Conservation (phyloP, 2,888 invertebrate species). For the Exocentrus adspersus region DNA sequence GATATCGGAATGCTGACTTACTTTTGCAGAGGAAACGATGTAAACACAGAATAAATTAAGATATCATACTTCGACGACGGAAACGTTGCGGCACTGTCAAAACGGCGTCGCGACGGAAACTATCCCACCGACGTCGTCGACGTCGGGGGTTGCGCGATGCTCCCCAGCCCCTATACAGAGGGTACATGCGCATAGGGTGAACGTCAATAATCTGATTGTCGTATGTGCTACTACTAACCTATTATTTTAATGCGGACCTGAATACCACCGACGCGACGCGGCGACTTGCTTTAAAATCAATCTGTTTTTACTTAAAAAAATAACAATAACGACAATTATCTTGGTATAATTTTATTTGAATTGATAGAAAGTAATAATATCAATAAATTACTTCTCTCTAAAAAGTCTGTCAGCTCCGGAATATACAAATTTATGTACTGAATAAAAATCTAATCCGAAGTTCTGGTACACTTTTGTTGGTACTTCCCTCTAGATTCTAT, state of each 20-base stretch:
- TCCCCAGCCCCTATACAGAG: slow-evolving; percentile 23
- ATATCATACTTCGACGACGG: slow-evolving; percentile 20
- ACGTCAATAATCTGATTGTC: slow-evolving; percentile 49
- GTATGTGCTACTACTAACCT: slow-evolving; percentile 44
- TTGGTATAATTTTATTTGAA: no score
- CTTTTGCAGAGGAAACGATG: slow-evolving; percentile 14
- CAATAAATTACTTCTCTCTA: no score
- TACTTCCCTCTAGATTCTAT: no score
- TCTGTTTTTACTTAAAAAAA: no score
- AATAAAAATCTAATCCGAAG: no score
- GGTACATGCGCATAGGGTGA: slow-evolving; percentile 40
- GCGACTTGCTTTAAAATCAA: no score
- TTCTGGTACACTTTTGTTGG: no score
- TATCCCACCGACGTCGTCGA: slow-evolving; percentile 14
- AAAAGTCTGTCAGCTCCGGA: no score
- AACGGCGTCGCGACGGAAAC: slow-evolving; percentile 27
- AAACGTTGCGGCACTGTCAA: slow-evolving; percentile 25
- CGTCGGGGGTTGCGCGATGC: slow-evolving; percentile 18
- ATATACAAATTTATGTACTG: no score
- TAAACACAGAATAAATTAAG: slow-evolving; percentile 24
- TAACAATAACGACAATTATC: no score
- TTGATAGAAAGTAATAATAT: no score
- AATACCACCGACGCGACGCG: not conserved
- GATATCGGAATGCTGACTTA: no score
- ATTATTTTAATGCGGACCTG: slow-evolving; percentile 31